Conservation (phyloP, 2,113 vertebrate genomes). For the Cyprinodon tularosa region DNA sequence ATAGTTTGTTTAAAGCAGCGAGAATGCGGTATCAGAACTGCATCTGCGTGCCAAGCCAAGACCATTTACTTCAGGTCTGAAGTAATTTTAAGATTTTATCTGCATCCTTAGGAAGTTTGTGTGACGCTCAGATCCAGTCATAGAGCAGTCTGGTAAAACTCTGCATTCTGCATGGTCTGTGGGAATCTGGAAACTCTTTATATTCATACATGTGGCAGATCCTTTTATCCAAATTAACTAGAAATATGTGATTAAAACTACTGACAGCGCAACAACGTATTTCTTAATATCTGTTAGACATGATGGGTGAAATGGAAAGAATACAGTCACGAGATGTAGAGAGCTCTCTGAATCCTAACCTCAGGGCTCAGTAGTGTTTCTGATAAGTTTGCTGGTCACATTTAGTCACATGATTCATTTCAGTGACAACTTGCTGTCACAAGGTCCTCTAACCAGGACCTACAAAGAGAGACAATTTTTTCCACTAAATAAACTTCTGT, state of each 20-base stretch:
- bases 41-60: neutral
- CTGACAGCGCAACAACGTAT: too few species aligned
- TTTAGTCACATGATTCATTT: too few species aligned
- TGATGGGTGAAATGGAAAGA: too few species aligned
- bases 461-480: too few species aligned
- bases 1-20: neutral
- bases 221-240: neutral
- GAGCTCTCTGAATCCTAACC: too few species aligned
- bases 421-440: too few species aligned
- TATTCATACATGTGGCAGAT: neutral
- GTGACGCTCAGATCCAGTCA: neutral
- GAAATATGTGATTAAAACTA: neutral
- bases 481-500: too few species aligned
- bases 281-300: neutral
- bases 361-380: too few species aligned
- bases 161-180: neutral
- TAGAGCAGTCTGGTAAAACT: neutral
- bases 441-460: too few species aligned
- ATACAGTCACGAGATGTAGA: too few species aligned
- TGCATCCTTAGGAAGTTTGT: neutral
- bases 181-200: neutral
- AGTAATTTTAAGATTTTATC: neutral
- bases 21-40: neutral
- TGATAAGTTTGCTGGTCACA: too few species aligned
- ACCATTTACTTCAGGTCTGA: neutral